These are phyloP conservation scores for Vireo altiloquus DNA, from an alignment of 2,113 vertebrate species.

Conservation along the genomic window DNA sequence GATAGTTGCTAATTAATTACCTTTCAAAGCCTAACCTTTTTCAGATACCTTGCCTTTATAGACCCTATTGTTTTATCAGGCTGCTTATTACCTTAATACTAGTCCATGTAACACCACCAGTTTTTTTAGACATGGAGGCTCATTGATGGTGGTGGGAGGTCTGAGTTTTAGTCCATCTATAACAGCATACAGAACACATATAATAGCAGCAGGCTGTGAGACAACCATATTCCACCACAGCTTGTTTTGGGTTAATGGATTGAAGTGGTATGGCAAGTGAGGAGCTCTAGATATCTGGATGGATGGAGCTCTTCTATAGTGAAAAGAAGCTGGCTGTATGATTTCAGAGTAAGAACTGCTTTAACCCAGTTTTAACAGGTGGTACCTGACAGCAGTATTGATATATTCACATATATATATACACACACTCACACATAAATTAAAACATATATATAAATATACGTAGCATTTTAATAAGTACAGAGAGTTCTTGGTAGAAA, in stretches of 20 bases:
- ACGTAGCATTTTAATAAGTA: background rate
- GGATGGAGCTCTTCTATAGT: background rate
- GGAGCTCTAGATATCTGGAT: background rate
- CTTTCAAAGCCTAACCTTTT: background rate
- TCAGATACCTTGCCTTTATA: background rate
- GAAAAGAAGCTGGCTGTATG: background rate
- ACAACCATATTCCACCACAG: background rate
- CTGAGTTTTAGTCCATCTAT: background rate
- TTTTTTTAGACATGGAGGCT: background rate
- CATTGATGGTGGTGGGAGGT: background rate
- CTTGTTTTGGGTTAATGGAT: background rate
- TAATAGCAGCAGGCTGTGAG: background rate
- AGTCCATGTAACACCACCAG: background rate
- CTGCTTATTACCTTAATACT: background rate
- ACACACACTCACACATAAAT: background rate
- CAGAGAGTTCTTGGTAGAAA: background rate
- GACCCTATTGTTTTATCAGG: background rate
- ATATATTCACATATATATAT: rapidly evolving
- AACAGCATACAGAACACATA: background rate
- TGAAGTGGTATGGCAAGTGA: background rate
- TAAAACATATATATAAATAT: background rate
- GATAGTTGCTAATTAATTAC: background rate
- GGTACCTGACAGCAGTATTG: background rate
- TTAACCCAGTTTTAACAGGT: background rate
- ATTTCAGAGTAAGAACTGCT: background rate